Percentiles rank a stretch among this genome's conserved stretches.
These are phyloP conservation scores for Cladopsammia gracilis DNA, from an alignment of 64 coral and sea anemone genomes.

Conservation along the genomic window DNA sequence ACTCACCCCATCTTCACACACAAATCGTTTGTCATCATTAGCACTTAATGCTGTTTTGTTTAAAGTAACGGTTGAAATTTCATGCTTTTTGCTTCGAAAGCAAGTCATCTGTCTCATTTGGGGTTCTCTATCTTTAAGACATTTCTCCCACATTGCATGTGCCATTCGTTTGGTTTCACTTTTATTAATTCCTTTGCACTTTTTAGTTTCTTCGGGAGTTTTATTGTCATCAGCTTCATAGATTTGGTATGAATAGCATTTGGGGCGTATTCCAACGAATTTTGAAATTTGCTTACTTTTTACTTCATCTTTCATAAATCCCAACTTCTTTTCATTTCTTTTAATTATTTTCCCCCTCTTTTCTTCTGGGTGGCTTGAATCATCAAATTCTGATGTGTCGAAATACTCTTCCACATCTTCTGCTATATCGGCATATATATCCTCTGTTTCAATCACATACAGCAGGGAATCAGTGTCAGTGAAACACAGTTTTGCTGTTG, in stretches of 20 bases:
- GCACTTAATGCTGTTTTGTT: neutral
- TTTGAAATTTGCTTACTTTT: neutral
- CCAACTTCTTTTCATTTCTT: neutral
- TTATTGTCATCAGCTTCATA: too few species aligned
- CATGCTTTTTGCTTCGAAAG: neutral
- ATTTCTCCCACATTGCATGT: too few species aligned
- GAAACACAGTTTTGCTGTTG: conserved; percentile 4
- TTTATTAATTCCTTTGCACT: too few species aligned
- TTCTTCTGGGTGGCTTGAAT: conserved; percentile 9
- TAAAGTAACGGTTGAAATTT: neutral
- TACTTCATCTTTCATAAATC: conserved; percentile 22
- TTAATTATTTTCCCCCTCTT: neutral
- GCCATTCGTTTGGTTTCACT: too few species aligned
- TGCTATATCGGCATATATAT: neutral
- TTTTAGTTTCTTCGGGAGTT: too few species aligned
- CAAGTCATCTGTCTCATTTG: conserved; percentile 43
- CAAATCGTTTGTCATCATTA: too few species aligned
- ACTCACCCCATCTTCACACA: too few species aligned
- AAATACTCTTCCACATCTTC: neutral
- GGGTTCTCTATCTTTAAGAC: neutral
- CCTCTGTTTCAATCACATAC: conserved; percentile 24
- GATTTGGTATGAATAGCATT: neutral
- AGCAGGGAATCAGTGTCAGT: neutral
- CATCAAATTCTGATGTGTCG: conserved; percentile 31
- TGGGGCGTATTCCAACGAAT: neutral